Conservation (phyloP, 2,113 vertebrate species). For the Gnathonemus echidnorhynchus region DNA sequence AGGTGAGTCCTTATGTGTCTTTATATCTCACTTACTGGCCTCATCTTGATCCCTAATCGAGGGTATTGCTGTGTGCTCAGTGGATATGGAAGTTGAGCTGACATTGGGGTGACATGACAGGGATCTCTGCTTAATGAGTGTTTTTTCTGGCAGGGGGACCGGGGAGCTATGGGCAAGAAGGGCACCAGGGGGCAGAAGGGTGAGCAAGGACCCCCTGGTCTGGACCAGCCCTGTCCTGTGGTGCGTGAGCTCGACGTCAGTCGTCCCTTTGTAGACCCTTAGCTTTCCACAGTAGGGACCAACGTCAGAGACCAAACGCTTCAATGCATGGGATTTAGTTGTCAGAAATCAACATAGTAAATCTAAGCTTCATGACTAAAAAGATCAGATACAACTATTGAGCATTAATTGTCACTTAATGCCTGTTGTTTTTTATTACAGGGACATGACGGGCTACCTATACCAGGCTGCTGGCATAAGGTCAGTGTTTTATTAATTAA, state of each 20-base stretch:
- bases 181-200: constrained; percentile 77
- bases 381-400: background rate
- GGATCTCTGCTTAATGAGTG: background rate
- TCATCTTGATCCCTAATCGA: background rate
- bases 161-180: constrained; percentile 68
- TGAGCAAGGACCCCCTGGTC: constrained; percentile 71
- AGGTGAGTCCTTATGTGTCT: constrained; percentile 19
- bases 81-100: background rate
- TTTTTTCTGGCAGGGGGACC: constrained; percentile 59
- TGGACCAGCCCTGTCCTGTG: constrained; percentile 81
- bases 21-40: too few species aligned
- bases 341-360: background rate
- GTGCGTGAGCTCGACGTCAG: constrained; percentile 40
- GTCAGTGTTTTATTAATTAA: constrained; percentile 4
- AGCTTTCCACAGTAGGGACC: background rate
- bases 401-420: background rate
- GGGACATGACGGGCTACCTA: constrained; percentile 22
- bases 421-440: background rate
- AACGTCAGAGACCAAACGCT: background rate
- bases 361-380: background rate
- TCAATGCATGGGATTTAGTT: background rate
- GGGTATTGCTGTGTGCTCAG: background rate
- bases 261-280: background rate
- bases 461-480: constrained; percentile 29
- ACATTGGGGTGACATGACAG: background rate